These are phyloP conservation scores for Clarias pachynema DNA, from an alignment of 2,797 vertebrate species.

Conservation along the genomic window DNA sequence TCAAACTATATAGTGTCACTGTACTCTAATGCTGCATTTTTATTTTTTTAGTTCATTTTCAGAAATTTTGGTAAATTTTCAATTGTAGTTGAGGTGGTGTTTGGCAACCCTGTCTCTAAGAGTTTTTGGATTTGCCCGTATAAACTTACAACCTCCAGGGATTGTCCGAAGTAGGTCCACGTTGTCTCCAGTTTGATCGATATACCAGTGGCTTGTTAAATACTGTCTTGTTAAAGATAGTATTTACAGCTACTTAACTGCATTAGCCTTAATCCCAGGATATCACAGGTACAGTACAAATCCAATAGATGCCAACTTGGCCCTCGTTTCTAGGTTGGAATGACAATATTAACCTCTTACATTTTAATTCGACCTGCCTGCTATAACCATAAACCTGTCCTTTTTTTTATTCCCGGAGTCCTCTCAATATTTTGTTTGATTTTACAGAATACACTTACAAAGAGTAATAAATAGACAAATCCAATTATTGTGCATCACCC, in stretches of 20 bases:
- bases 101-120: not conserved
- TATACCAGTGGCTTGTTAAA: not conserved
- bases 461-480: not conserved
- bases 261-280: not conserved
- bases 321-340: not conserved
- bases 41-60: not conserved
- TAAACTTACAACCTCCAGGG: not conserved
- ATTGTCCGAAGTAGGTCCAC: not conserved
- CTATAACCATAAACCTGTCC: not conserved
- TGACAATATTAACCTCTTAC: not conserved
- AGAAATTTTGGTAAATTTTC: not conserved
- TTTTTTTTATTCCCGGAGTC: not conserved
- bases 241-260: not conserved
- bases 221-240: not conserved
- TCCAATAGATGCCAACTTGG: not conserved
- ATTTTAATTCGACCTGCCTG: not conserved
- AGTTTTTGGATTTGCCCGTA: not conserved
- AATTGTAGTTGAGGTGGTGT: not conserved
- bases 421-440: not conserved
- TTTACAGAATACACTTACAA: not conserved
- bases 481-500: not conserved
- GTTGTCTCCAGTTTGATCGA: not conserved
- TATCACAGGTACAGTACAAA: not conserved
- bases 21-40: not conserved
- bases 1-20: not conserved